Evolutionary conservation across 2,797 vertebrate species (phyloP), one percentile per base, ranked within the genome.

Genomic region (Eulemur coronatus): DNA sequence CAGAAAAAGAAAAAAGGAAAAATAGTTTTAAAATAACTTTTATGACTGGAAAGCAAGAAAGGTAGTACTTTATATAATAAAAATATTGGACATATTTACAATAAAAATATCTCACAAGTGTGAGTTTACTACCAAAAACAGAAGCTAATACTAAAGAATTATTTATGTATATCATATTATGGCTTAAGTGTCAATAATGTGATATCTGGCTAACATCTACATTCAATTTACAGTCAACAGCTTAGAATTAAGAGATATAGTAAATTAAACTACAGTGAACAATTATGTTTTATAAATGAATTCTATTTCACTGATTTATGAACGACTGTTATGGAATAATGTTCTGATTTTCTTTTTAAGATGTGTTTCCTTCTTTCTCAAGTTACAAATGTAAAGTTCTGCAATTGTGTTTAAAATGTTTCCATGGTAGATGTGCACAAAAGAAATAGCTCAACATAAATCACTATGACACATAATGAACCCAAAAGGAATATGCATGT

Each of bases 361-460:
- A 80, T 84, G n/a, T 85, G 67, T 78, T 84, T 88, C 65, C 73
- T 95, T 89, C 48, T 69, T 95, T 96, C 84, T 92, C 90, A 94
- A 89, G 75, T 95, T 92, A 85, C 85, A 96, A 89, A 97, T 41
- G 61, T 91, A 89, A 88, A 88, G 61, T 78, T 96, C 75, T 96
- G 57, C 76, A 90, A 88, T 33, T 88, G 33, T 95, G 95, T 81
- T 92, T 94, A 97, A 92, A 96, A 90, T 81, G 41, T 90, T 65
- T 87, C 57, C 57, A 43, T 87, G 46, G 91, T 41, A 89, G 30
- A 94, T 79, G n/a, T 72, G n/a, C 79, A 76, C 92, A 93, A 86
- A 97, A 92, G 95, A 96, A 95, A 95, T 81, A 86, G 43, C 46
- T 95, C 80, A 94, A 96, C 52, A 92, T 94, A 96, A 95, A 96